A percentile compares a stretch with the other conserved stretches of the same genome.
Conservation (phyloP, 1,140 invertebrate species). For the Papilio aristodemus region DNA sequence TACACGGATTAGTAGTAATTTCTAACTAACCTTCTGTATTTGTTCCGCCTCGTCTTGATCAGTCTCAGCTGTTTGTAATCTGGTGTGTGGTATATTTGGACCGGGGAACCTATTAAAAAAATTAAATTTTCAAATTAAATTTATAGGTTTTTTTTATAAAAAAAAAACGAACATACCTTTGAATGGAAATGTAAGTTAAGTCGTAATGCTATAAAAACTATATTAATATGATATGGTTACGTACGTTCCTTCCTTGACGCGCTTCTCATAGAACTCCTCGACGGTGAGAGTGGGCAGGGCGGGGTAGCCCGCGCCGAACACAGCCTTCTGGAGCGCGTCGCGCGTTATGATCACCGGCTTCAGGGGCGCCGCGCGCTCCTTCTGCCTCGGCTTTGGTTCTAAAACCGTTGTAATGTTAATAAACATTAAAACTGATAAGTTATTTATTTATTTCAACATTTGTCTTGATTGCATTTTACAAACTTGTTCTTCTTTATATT, state of each 20-base stretch:
- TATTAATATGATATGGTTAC: conserved; percentile 48
- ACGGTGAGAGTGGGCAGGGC: conserved; percentile 94
- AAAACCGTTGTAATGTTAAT: conserved; percentile 34
- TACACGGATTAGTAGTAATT: too few species aligned
- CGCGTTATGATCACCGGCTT: conserved; percentile 96
- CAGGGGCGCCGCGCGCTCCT: conserved; percentile 79
- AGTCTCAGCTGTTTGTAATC: conserved; percentile 55
- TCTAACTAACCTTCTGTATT: conserved; percentile 56
- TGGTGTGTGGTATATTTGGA: conserved; percentile 62
- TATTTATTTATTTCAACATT: too few species aligned
- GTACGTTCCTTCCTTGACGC: conserved; percentile 89
- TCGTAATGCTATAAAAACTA: too few species aligned
- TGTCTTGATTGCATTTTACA: too few species aligned
- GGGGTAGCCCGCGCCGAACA: conserved; percentile 97
- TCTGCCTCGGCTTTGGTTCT: conserved; percentile 63
- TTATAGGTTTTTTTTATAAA: too few species aligned
- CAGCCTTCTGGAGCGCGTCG: conserved; percentile 93
- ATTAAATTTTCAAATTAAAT: not conserved
- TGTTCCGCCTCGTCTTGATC: conserved; percentile 59
- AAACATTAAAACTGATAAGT: too few species aligned
- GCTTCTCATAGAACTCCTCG: conserved; percentile 96
- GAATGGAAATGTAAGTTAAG: too few species aligned
- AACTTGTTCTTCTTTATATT: too few species aligned
- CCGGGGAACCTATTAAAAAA: conserved; percentile 55
- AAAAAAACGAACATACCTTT: too few species aligned